Evolutionary conservation across 1,140 invertebrate genomes (phyloP), one percentile per base, ranked within the genome.

Genomic region (Sitodiplosis mosellana): DNA sequence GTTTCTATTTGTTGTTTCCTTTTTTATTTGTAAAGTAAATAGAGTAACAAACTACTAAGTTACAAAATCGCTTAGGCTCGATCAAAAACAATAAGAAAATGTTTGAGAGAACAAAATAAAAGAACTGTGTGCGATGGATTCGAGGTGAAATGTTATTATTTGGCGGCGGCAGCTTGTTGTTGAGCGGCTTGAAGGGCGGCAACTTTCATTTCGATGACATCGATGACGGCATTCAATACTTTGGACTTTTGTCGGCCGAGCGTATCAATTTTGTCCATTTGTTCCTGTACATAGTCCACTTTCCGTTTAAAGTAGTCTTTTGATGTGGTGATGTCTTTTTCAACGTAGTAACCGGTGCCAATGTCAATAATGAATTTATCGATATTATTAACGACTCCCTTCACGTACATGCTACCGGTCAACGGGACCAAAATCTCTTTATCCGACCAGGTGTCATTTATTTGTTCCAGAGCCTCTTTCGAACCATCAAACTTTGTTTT

Each of bases 341-440:
- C 81, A n/a, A 85, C 82, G 69, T 84, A 95, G 65, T 95, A 96
- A 53, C 90, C 88, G 49, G 91, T 94, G 42, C 92, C 92, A 63
- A 96, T 82, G 65, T 95, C 90, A 49, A 95, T 81, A 11, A 94
- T 67, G 19, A 94, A 87, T 64, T 82, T 83, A 48, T 85, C 74
- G 14, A 81, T 75, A 61, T 93, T 80, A 50, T 75, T 72, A 43
- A 95, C 69, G 57, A 76, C 77, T 10, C 91, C 92, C 51, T 87
- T 81, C 18, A 95, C 89, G 70, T 94, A 95, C 83, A 96, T 92
- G 56, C 89, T 93, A 51, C 83, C 82, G 34, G 90, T 94, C 1
- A 96, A 68, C 11, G 90, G 91, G 18, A 95, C 89, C 8, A 96
- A 64, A 50, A 94, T 83, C 50, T 83, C 77, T 58, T 83, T 85